phyloP scores from a whole-genome alignment of 2,113 vertebrate genomes.

The Corythoichthys intestinalis region DNA sequence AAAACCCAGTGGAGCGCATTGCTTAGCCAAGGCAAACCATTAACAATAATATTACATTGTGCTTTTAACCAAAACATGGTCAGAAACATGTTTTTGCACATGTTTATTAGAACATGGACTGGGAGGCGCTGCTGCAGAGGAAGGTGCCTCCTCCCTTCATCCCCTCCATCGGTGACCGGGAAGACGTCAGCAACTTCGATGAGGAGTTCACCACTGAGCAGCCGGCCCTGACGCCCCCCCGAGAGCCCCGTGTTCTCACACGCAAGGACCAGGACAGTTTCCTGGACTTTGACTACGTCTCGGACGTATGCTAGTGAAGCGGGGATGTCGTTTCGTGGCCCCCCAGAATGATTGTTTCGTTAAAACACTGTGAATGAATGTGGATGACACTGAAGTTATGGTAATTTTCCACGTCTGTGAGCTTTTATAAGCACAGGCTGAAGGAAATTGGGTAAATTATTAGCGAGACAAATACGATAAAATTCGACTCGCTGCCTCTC shows the following conservation, averaged over 20 bases:
- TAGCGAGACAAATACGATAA: slow-evolving; percentile 18
- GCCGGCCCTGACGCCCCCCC: slow-evolving; percentile 89
- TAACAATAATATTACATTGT: too few relatives aligned
- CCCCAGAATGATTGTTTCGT: slow-evolving; percentile 12
- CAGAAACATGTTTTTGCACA: background rate
- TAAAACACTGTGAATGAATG: slow-evolving; percentile 63
- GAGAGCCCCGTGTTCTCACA: slow-evolving; percentile 89
- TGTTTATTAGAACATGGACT: slow-evolving; percentile 81
- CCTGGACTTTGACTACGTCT: slow-evolving; percentile 96
- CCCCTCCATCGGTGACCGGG: slow-evolving; percentile 82
- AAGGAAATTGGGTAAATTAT: slow-evolving; percentile 10
- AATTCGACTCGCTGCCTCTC: slow-evolving; percentile 34
- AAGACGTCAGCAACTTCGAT: slow-evolving; percentile 98
- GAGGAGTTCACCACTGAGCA: slow-evolving; percentile 96
- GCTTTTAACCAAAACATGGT: background rate
- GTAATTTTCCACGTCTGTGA: slow-evolving; percentile 23
- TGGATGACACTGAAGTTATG: slow-evolving; percentile 17
- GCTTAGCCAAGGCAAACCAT: too few relatives aligned
- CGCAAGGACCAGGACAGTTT: slow-evolving; percentile 95
- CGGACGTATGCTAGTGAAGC: slow-evolving; percentile 87
- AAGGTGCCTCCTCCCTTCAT: slow-evolving; percentile 91
- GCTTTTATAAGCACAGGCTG: slow-evolving; percentile 29
- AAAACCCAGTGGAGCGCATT: too few relatives aligned
- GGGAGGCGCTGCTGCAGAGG: slow-evolving; percentile 87
- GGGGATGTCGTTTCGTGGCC: slow-evolving; percentile 32